phyloP scores from a whole-genome alignment of 2,113 vertebrate genomes.

The Lagopus leucura region DNA sequence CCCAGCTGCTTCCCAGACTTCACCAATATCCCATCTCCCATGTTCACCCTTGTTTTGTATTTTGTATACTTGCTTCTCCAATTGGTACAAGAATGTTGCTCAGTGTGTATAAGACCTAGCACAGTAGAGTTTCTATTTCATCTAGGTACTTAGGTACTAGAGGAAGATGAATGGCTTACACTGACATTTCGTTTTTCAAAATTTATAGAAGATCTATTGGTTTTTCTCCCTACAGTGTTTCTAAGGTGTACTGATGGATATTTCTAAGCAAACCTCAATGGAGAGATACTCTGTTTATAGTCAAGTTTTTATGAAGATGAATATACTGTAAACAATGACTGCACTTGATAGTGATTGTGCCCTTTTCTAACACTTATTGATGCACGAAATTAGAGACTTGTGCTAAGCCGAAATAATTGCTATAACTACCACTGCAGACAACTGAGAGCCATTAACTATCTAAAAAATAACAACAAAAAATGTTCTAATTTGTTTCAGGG shows the following conservation, averaged over 20 bases:
- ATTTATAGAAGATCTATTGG: not conserved
- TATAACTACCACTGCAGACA: not conserved
- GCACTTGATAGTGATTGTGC: not conserved
- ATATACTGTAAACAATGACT: constrained; percentile 62
- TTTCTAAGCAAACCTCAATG: constrained; percentile 29
- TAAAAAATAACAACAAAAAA: not conserved
- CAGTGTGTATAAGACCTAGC: not conserved
- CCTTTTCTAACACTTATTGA: constrained; percentile 41
- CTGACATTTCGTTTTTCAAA: not conserved
- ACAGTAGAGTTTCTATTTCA: not conserved
- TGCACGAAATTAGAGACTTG: constrained; percentile 57
- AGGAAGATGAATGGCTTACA: not conserved
- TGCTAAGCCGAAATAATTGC: constrained; percentile 54
- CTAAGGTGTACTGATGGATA: not conserved
- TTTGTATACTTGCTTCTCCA: not conserved
- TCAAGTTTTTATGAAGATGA: constrained; percentile 53
- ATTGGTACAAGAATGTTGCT: accelerated
- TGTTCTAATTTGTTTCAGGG: not conserved
- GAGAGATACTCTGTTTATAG: constrained; percentile 45
- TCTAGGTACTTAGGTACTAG: not conserved
- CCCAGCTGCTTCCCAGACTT: not conserved
- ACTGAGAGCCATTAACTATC: constrained; percentile 19
- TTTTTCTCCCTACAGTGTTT: not conserved
- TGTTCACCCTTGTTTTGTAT: accelerated
- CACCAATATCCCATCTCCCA: not conserved